These are phyloP conservation scores for Tryphoninae sp. DNA, from an alignment of 2,888 invertebrate genomes.

Conservation along the genomic window DNA sequence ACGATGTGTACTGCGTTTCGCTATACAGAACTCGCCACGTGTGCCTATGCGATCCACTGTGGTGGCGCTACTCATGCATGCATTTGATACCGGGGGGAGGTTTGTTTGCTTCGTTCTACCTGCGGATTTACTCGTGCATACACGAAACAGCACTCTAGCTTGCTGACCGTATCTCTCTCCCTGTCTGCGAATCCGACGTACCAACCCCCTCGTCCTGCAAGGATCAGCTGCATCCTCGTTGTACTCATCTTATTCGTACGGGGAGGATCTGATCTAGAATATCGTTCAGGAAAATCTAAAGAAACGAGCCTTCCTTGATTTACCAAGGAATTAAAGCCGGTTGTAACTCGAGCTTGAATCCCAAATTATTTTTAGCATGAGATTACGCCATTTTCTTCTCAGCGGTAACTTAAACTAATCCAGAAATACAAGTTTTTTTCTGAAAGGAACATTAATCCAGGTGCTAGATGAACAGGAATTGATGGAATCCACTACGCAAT, in stretches of 20 bases:
- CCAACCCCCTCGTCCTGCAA: slow-evolving; percentile 13
- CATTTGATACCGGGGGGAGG: slow-evolving; percentile 39
- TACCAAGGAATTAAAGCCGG: too few relatives aligned
- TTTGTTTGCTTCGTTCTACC: slow-evolving; percentile 70
- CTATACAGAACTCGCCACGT: slow-evolving; percentile 12
- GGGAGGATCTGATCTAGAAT: background rate
- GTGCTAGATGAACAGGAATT: too few relatives aligned
- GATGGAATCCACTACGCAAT: too few relatives aligned
- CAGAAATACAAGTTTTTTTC: too few relatives aligned
- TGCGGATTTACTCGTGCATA: slow-evolving; percentile 77
- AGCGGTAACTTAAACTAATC: too few relatives aligned
- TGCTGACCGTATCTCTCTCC: slow-evolving; percentile 52
- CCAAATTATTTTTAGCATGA: too few relatives aligned
- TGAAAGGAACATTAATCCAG: too few relatives aligned
- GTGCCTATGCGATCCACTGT: slow-evolving; percentile 17
- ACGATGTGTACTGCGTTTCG: slow-evolving; percentile 35
- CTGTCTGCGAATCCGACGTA: background rate
- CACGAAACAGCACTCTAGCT: slow-evolving; percentile 77
- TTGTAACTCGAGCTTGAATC: too few relatives aligned
- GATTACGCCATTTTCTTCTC: too few relatives aligned
- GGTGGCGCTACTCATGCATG: slow-evolving; percentile 38
- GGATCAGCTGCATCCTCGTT: slow-evolving; percentile 19
- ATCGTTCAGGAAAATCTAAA: background rate
- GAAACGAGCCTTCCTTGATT: background rate
- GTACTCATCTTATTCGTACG: slow-evolving; percentile 10